phyloP scores from a whole-genome alignment of 2,888 invertebrate species.

The Melinopterus prodromus region DNA sequence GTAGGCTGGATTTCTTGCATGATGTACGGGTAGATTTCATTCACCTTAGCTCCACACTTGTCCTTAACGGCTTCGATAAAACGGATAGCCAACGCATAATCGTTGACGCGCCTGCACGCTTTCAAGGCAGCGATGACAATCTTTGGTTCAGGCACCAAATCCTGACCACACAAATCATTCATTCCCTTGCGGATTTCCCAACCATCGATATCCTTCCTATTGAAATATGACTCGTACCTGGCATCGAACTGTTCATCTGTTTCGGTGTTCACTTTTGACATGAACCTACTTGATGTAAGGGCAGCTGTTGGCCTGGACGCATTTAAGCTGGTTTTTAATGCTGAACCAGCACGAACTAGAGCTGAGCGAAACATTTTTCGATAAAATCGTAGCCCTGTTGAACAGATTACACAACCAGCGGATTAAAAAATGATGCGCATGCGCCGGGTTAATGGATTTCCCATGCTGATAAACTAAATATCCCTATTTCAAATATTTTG shows the following conservation, averaged over 20 bases:
- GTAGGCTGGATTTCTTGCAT: constrained; percentile 92
- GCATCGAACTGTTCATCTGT: constrained; percentile 87
- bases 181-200: constrained; percentile 95
- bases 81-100: constrained; percentile 91
- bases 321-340: constrained; percentile 53
- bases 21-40: constrained; percentile 87
- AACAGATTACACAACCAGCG: not conserved
- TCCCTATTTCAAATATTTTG: not conserved
- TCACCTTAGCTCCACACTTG: constrained; percentile 80
- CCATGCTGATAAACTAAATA: not conserved
- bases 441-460: not conserved
- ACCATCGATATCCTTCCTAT: constrained; percentile 86
- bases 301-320: constrained; percentile 46
- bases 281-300: constrained; percentile 46
- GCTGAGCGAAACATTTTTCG: constrained; percentile 64
- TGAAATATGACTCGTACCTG: constrained; percentile 85
- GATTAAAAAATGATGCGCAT: not conserved
- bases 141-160: constrained; percentile 91
- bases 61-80: constrained; percentile 91
- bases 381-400: not conserved
- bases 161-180: constrained; percentile 89
- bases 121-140: constrained; percentile 86
- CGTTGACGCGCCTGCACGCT: constrained; percentile 94
- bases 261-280: constrained; percentile 66
- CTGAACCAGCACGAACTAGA: constrained; percentile 59